Percentiles rank a stretch among this genome's conserved stretches.
Conservation (phyloP, 2,113 vertebrate genomes). For the Lethenteron reissneri region DNA sequence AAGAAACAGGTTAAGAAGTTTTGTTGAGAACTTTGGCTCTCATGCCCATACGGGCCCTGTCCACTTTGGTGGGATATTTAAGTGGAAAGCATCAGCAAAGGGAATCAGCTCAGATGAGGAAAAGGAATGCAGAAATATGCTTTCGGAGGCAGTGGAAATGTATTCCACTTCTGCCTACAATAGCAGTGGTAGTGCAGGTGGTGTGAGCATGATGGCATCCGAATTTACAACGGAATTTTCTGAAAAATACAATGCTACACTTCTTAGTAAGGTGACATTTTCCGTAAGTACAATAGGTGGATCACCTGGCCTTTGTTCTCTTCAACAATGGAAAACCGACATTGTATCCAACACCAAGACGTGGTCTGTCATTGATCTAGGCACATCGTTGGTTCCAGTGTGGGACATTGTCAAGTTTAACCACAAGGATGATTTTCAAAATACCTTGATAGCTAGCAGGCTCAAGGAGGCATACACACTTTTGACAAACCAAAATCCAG, state of each 20-base stretch:
- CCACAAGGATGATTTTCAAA: slow-evolving; percentile 18
- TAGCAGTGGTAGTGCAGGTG: too few relatives aligned
- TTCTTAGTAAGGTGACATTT: slow-evolving; percentile 11
- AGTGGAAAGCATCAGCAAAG: slow-evolving; percentile 19
- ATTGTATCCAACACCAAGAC: slow-evolving; percentile 17
- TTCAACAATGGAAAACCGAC: slow-evolving; percentile 18
- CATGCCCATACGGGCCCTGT: slow-evolving; percentile 21
- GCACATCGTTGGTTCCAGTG: slow-evolving; percentile 18
- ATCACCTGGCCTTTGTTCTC: slow-evolving; percentile 12
- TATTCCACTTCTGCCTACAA: too few relatives aligned
- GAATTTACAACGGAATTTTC: neutral
- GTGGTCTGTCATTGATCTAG: slow-evolving; percentile 22
- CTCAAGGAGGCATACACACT: slow-evolving; percentile 12
- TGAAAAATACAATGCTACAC: accelerated
- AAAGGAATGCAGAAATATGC: slow-evolving; percentile 7
- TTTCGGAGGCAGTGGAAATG: too few relatives aligned
- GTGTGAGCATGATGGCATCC: slow-evolving; percentile 10
- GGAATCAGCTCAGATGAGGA: slow-evolving; percentile 13
- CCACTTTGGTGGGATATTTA: slow-evolving; percentile 27
- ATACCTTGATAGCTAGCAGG: slow-evolving; percentile 4
- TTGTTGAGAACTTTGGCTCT: slow-evolving; percentile 25
- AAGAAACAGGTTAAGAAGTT: slow-evolving; percentile 7
- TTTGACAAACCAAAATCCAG: neutral
- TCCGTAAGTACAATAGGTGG: slow-evolving; percentile 17
- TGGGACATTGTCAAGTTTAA: slow-evolving; percentile 20